Evolutionary conservation across 2,888 invertebrate species (phyloP).

Genomic region (Tortricodes alternella): DNA sequence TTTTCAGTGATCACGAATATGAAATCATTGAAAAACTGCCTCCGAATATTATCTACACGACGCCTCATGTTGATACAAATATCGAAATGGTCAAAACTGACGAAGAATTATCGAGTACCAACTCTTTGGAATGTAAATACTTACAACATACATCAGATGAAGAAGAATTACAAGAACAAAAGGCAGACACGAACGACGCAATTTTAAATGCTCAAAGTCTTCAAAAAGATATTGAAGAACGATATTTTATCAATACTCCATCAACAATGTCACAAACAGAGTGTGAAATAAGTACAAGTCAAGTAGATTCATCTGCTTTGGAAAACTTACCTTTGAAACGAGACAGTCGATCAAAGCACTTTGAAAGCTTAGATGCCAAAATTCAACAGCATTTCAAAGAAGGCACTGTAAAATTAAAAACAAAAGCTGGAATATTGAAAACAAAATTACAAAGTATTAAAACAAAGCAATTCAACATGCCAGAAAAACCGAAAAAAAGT

Average conservation of each 20-base stretch:
- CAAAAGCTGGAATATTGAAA: slow-evolving; percentile 88
- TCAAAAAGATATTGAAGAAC: slow-evolving; percentile 85
- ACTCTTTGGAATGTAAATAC: slow-evolving; percentile 74
- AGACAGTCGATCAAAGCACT: slow-evolving; percentile 78
- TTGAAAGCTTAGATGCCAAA: slow-evolving; percentile 78
- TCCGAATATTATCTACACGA: slow-evolving; percentile 66
- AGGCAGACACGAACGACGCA: slow-evolving; percentile 59
- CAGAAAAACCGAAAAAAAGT: slow-evolving; percentile 82
- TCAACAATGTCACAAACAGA: slow-evolving; percentile 84
- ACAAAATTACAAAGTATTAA: slow-evolving; percentile 85
- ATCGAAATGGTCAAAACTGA: slow-evolving; percentile 65
- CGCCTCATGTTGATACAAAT: slow-evolving; percentile 65
- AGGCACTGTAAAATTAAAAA: slow-evolving; percentile 87
- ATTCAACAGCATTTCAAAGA: slow-evolving; percentile 86
- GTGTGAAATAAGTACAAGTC: slow-evolving; percentile 85
- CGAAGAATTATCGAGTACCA: slow-evolving; percentile 78
- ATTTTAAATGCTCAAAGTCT: slow-evolving; percentile 76
- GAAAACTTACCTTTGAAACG: slow-evolving; percentile 85
- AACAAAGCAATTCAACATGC: slow-evolving; percentile 77
- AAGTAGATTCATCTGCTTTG: slow-evolving; percentile 86
- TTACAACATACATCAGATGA: slow-evolving; percentile 78
- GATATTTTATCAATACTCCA: slow-evolving; percentile 83
- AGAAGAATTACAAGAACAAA: slow-evolving; percentile 65
- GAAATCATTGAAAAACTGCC: slow-evolving; percentile 92
- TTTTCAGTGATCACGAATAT: slow-evolving; percentile 96